phyloP scores from a whole-genome alignment of 2,113 vertebrate species.

The Blennius ocellaris region DNA sequence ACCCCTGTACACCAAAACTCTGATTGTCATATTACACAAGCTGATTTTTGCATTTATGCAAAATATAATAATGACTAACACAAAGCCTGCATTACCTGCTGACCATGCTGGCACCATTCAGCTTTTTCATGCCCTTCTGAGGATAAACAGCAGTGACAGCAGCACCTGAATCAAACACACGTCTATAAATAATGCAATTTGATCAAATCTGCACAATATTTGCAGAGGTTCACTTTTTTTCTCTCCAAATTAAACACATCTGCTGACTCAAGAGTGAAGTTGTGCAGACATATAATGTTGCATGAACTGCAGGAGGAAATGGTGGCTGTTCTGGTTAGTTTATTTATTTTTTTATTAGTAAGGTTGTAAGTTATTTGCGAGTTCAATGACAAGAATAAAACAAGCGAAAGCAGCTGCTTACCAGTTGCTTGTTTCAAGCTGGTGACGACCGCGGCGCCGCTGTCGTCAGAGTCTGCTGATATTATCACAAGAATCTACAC shows the following conservation, averaged over 20 bases:
- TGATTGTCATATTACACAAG: background rate
- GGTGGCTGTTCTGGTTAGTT: too few species aligned
- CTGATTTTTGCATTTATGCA: too few species aligned
- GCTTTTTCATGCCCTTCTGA: constrained; percentile 47
- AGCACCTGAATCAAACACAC: constrained; percentile 49
- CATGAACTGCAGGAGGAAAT: too few species aligned
- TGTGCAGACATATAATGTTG: too few species aligned
- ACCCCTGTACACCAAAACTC: background rate
- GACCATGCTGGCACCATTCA: constrained; percentile 70
- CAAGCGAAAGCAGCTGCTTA: constrained; percentile 70
- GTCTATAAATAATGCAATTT: too few species aligned
- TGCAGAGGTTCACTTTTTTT: too few species aligned
- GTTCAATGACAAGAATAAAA: background rate
- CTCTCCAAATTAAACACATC: too few species aligned
- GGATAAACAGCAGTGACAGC: constrained; percentile 59
- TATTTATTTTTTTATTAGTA: too few species aligned
- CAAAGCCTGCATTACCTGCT: constrained; percentile 66
- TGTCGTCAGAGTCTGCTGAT: constrained; percentile 67
- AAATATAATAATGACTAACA: too few species aligned
- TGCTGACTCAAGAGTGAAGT: too few species aligned
- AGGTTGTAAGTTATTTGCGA: too few species aligned
- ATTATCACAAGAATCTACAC: constrained; percentile 80
- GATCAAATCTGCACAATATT: too few species aligned
- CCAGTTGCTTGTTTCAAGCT: constrained; percentile 83
- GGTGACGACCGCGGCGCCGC: constrained; percentile 78